Conservation (phyloP, 2,888 invertebrate species). For the Volucella zonaria region DNA sequence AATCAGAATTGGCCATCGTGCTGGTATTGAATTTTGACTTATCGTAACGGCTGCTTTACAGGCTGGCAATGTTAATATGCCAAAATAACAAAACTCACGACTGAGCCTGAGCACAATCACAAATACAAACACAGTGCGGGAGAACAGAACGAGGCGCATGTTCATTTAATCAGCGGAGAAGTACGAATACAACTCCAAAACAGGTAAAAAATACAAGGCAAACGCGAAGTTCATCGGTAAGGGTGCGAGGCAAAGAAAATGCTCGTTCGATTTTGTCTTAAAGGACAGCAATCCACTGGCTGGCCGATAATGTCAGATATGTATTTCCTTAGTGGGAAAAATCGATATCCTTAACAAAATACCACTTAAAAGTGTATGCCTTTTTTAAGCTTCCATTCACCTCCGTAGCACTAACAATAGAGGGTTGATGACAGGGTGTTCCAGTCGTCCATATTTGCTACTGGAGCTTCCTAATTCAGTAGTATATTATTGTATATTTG, state of each 20-base stretch:
- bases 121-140: slow-evolving; percentile 22
- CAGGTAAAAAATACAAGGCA: slow-evolving; percentile 65
- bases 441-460: slow-evolving; percentile 27
- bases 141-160: slow-evolving; percentile 55
- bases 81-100: slow-evolving; percentile 15
- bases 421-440: slow-evolving; percentile 47
- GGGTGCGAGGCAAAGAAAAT: slow-evolving; percentile 40
- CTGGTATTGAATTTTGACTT: slow-evolving; percentile 60
- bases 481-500: slow-evolving; percentile 71
- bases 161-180: slow-evolving; percentile 61
- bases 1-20: slow-evolving; percentile 54
- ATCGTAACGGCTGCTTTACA: slow-evolving; percentile 53
- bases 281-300: slow-evolving; percentile 15
- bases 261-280: slow-evolving; percentile 60
- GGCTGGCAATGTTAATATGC: slow-evolving; percentile 34
- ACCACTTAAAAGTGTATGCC: slow-evolving; percentile 45
- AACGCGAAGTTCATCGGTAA: slow-evolving; percentile 65
- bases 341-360: slow-evolving; percentile 56
- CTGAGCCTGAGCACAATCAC: slow-evolving; percentile 10
- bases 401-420: slow-evolving; percentile 1
- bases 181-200: slow-evolving; percentile 54
- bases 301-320: slow-evolving; percentile 29
- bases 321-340: slow-evolving; percentile 51
- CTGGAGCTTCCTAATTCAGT: slow-evolving; percentile 8
- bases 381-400: slow-evolving; percentile 56